Evolutionary conservation across 2,888 invertebrate genomes (phyloP), one percentile per base, ranked within the genome.

Genomic region (Hypercompe scribonia): DNA sequence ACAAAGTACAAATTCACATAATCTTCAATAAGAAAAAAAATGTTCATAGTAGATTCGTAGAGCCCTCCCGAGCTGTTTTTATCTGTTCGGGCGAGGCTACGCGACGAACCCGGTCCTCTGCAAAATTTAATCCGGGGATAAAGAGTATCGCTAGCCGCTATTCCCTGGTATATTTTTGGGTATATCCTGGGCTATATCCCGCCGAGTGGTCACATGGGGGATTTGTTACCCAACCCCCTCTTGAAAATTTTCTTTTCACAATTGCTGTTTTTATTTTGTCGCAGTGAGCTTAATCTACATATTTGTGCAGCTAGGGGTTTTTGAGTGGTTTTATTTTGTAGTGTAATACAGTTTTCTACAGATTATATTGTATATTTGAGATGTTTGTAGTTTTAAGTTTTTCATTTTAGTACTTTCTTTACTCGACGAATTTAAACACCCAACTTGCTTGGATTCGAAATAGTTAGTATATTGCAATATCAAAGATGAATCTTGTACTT

Each of bases 101-200:
- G 72, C 87, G 84, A 85, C 88, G 86, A 89, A 92, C 89, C 89
- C 89, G 88, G 88, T 88, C 87, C 90, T 87, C 88, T 89, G 91
- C 91, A 91, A 92, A 92, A 93, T 93, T 93, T 92, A 93, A 94
- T 92, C 92, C 92, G 75, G 78, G 89, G 90, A 92, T 93, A 91
- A 92, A 93, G 90, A 90, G 88, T 90, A 90, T 91, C 90, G 88
- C 87, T 82, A 83, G 83, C 83, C 82, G 76, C 89, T 87, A 82
- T 83, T 84, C 82, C 79, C 77, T 78, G 82, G 83, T 86, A 83
- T 83, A 84, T 82, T 82, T 80, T 80, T 81, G 81, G 77, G 78
- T 79, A 83, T 81, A 82, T 84, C 79, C 86, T 77, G 78, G 86
- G 86, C 81, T 87, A 88, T 87, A 86, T 86, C 79, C 86, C 84